A percentile compares a stretch with the other conserved stretches of the same genome.
Evolutionary conservation across 2,888 invertebrate species (phyloP).

Genomic region (Galerucella pusilla): DNA sequence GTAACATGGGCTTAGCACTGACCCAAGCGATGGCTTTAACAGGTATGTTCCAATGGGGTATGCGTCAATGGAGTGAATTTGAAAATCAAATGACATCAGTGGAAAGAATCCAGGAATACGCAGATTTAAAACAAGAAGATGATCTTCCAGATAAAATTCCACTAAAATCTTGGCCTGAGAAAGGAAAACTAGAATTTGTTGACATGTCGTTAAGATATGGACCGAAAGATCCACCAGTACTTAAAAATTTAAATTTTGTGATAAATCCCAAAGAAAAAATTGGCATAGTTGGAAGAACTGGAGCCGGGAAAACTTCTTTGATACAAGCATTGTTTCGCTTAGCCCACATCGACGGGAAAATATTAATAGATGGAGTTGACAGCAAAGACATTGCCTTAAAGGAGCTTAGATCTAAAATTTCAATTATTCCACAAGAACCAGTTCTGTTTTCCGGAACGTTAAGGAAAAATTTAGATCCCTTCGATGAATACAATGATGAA

Average conservation of each 20-base stretch:
- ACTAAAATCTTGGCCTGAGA: conserved; percentile 77
- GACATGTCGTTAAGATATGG: conserved; percentile 79
- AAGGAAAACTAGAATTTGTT: conserved; percentile 75
- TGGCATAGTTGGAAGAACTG: conserved; percentile 84
- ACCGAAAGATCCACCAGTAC: conserved; percentile 75
- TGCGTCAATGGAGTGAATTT: conserved; percentile 68
- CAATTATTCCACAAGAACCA: conserved; percentile 89
- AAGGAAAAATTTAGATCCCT: conserved; percentile 90
- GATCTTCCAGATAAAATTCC: conserved; percentile 61
- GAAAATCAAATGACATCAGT: conserved; percentile 90
- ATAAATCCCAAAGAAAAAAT: conserved; percentile 78
- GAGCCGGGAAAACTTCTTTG: conserved; percentile 83
- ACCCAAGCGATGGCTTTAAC: conserved; percentile 61
- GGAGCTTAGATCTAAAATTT: conserved; percentile 73
- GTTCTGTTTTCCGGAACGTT: conserved; percentile 87
- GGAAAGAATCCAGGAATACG: conserved; percentile 87
- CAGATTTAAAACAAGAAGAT: conserved; percentile 72
- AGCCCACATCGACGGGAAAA: conserved; percentile 78
- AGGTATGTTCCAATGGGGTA: conserved; percentile 87
- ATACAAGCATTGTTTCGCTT: conserved; percentile 84
- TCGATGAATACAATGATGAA: conserved; percentile 80
- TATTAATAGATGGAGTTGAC: conserved; percentile 82
- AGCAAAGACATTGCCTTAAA: conserved; percentile 76
- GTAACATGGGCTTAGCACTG: conserved; percentile 62
- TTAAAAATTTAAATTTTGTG: conserved; percentile 76